Evolutionary conservation across 2,113 vertebrate species (phyloP).

Genomic region (Numida meleagris): DNA sequence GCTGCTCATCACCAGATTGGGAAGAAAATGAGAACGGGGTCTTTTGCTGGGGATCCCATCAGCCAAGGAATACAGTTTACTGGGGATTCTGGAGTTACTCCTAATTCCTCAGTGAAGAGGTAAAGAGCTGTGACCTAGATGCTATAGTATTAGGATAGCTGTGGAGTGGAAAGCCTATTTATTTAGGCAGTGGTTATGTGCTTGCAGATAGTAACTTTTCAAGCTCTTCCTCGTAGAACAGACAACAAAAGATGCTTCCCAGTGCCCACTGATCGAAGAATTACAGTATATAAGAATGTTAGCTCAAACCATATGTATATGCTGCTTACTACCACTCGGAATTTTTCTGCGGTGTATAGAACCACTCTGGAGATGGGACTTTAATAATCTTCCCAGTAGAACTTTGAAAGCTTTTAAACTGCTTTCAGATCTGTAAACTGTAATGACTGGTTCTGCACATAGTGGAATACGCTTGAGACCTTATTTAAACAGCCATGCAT

Average conservation of each 20-base stretch:
- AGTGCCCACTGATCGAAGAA: constrained; percentile 3
- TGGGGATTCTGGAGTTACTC: constrained; percentile 5
- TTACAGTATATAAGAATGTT: neutral
- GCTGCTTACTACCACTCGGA: neutral
- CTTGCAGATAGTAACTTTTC: constrained; percentile 28
- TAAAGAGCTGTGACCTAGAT: neutral
- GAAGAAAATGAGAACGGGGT: neutral
- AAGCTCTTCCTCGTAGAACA: constrained; percentile 11
- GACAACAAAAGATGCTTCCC: neutral
- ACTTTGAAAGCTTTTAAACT: neutral
- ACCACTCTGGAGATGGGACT: neutral
- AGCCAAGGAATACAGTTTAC: neutral
- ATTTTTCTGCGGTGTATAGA: neutral
- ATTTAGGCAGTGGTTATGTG: neutral
- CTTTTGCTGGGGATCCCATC: neutral
- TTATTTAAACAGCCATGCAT: constrained; percentile 59
- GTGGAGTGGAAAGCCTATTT: neutral
- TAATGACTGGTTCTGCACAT: neutral
- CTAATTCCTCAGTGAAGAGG: neutral
- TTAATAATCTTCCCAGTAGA: neutral
- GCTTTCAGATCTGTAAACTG: neutral
- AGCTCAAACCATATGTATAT: neutral
- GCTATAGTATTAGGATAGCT: neutral
- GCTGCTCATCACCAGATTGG: neutral
- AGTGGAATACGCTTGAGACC: neutral